Evolutionary conservation across 2,113 vertebrate genomes (phyloP), one percentile per base, ranked within the genome.

Genomic region (Dromiciops gliroides): DNA sequence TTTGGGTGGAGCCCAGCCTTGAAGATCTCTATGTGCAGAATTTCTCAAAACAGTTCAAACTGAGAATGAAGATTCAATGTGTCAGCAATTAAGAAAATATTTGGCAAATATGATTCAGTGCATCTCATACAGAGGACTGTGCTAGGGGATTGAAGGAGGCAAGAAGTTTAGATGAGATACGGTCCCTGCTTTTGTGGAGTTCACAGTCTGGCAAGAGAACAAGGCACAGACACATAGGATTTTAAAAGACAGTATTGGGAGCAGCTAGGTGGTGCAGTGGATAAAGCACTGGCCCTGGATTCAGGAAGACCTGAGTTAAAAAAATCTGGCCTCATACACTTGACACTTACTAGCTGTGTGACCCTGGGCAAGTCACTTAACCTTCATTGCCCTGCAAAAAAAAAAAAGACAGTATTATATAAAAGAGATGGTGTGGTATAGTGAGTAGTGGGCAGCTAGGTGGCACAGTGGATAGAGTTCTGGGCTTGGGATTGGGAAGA

Each of bases 1-100:
- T 28, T 97, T 97, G 97, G 97, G 94, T 92, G 37, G 50, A 53
- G 93, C 89, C 92, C 56, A n/a, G 7, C 1, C n/a, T 92, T 49
- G 67, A 90, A 51, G 25, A 75, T 96, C 93, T 53, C 49, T 60
- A 89, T 75, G 37, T 60, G 92, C 37, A 48, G 89, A 31, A 89
- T 94, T 51, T 24, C 47, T 91, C 89, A 89, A 48, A 56, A 50
- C 48, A 75, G 83, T 44, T 51, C 67, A 90, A 50, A 37, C n/a
- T 49, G 28, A 50, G 47, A 31, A 88, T 50, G 25, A 8, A 88
- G 48, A 93, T 92, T 93, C 52, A 47, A 5, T 23, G 2, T 93
- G 90, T 90, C 94, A 67, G 31, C 53, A 47, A 83, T 44, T 44
- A 83, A 83, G n/a, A 37, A 44, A 44, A 44, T 7, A 44, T 83